Conservation (phyloP, 2,888 invertebrate species). For the Leucophenga montana region DNA sequence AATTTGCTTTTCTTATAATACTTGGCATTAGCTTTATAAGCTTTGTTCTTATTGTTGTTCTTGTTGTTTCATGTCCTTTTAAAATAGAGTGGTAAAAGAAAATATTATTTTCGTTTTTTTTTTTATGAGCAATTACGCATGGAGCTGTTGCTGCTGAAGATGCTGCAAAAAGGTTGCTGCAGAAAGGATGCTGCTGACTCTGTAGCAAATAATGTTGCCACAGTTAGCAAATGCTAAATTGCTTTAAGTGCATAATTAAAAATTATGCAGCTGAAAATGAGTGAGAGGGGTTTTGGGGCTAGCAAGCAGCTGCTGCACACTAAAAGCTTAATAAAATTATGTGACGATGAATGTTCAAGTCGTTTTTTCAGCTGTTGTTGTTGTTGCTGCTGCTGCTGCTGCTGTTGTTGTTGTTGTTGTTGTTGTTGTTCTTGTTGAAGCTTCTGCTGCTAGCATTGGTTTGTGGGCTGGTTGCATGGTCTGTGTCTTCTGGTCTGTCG, state of each 20-base stretch:
- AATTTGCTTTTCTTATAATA: not conserved
- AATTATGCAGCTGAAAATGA: not conserved
- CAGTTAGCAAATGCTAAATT: slow-evolving; percentile 7
- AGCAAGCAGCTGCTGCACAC: slow-evolving; percentile 30
- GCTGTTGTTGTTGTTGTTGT: not conserved
- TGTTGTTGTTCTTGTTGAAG: slow-evolving; percentile 12
- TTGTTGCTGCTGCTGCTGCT: slow-evolving; percentile 10
- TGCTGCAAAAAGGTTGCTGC: slow-evolving; percentile 31
- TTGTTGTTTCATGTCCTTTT: slow-evolving; percentile 7
- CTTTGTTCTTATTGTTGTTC: not conserved
- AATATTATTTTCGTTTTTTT: not conserved
- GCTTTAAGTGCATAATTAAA: slow-evolving; percentile 45
- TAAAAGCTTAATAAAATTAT: slow-evolving; percentile 64
- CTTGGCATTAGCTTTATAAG: too few species aligned
- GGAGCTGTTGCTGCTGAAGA: slow-evolving; percentile 27
- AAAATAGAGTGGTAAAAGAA: not conserved
- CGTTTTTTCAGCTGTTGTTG: slow-evolving; percentile 22
- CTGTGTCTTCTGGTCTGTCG: not conserved
- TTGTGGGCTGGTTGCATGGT: slow-evolving; percentile 5
- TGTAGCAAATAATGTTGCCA: not conserved
- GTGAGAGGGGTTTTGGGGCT: slow-evolving; percentile 24
- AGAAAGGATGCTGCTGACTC: slow-evolving; percentile 32
- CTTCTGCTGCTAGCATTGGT: slow-evolving; percentile 32
- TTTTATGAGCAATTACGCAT: slow-evolving; percentile 9
- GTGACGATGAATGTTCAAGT: slow-evolving; percentile 60